Base-by-base conservation (phyloP, 2,888 invertebrate species). In the Aphodius granarius region DNA sequence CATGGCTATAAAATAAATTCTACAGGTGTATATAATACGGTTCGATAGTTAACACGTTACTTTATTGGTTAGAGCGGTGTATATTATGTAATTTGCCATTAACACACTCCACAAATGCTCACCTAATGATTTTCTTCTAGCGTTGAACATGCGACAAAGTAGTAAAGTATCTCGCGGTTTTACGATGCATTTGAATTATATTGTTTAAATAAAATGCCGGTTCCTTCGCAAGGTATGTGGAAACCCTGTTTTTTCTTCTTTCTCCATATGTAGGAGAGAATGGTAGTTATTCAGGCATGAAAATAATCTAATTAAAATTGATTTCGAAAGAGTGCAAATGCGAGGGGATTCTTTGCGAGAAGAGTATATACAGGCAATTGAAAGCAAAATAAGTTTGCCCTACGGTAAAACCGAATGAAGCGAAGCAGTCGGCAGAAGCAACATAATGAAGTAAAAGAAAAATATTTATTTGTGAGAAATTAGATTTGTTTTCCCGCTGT, bases 391-490 rank as follows among this genome's bases (percentile, higher is more conserved):
- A 68, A 68, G 68, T 68, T 68, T n/a, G 65, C 19, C 63, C 65
- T 19, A 22, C 21, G 20, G 68, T 21, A 68, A 68, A 68, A 68
- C 22, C 16, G 22, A 68, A 68, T 20, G 20, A 68, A 20, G 20
- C 20, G 20, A n/a, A 22, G 22, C 68, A n/a, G 68, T 20, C 20
- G 85, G 85, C 84, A 85, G 86, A 86, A 86, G 84, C 86, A 85
- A 86, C 86, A 87, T 86, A 86, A 87, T 87, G 86, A 87, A 86
- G 86, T 84, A 86, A 85, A 77, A 85, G 85, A 85, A 81, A 87
- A 86, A 86, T 87, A 87, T 87, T 87, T 87, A 87, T 86, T 87
- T 86, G 68, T 68, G 86, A 84, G 85, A 87, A 87, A 87, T 87
- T 87, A 87, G 87, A 87, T 87, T 87, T 87, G 86, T 87, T 86